Base-by-base conservation (phyloP, 1,140 invertebrate species). In the Drosophila triauraria region DNA sequence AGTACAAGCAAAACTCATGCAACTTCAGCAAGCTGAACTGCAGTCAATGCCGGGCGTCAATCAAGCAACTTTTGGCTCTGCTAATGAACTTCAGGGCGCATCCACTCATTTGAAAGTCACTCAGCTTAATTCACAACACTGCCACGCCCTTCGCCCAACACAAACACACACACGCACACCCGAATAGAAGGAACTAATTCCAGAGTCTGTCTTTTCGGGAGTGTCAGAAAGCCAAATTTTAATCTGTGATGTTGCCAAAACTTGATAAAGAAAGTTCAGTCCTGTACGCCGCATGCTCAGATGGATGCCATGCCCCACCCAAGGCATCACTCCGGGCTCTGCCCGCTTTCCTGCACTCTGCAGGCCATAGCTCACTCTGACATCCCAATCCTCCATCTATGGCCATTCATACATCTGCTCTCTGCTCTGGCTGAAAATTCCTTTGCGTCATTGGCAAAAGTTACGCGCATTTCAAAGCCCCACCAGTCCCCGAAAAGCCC, bases 171-270 rank as follows among this genome's bases (percentile, higher is more conserved):
- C 20, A 57, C 20, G 20, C 10, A 32, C 32, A 63, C 3, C 25
- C 25, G 32, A 46, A 25, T 46, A 9, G 32, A 15, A 25, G 42
- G 38, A 74, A 71, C 77, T 63, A 70, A 84, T 75, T 54, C 67
- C 53, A 47, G 47, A 65, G 46, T 51, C 75, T 60, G 61, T 82
- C 81, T 79, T 64, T 60, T 57, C 63, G 51, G 51, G 76, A 70
- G 75, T 85, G 86, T 84, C 85, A 90, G 87, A 88, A 88, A 88
- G 85, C 75, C 82, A 82, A 88, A 88, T 82, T 88, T 88, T 88
- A 88, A 88, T 88, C 85, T 88, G 85, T 82, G 85, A 88, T 88
- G 85, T 79, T 83, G 81, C 67, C 85, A 82, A 88, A 88, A 88
- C 65, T 88, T 88, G 81, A 88, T 90, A 72, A 90, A 90, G 75